Conservation (phyloP, 2,113 vertebrate genomes). For the Mesocricetus auratus region DNA sequence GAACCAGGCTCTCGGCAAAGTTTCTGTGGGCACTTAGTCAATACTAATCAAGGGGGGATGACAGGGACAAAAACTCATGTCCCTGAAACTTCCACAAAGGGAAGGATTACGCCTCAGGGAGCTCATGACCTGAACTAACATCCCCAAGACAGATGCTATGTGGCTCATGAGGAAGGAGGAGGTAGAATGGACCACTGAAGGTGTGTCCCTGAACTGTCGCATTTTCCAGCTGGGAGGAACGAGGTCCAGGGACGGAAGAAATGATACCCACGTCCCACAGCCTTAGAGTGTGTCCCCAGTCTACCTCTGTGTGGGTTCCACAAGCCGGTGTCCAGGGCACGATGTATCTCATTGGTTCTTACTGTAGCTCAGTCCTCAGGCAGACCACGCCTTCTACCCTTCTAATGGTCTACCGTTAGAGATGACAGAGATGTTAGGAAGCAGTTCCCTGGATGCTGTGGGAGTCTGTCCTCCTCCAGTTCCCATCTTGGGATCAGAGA, state of each 20-base stretch:
- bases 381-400: no score
- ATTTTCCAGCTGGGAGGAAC: background rate
- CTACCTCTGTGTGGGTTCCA: background rate
- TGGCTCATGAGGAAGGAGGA: background rate
- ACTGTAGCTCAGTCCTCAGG: no score
- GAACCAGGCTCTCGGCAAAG: background rate
- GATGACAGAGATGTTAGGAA: background rate
- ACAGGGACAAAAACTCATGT: background rate
- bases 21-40: background rate
- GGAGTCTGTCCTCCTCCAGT: background rate
- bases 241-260: background rate
- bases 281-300: rapidly evolving
- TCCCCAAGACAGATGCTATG: background rate
- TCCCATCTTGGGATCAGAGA: background rate
- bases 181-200: background rate
- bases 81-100: background rate
- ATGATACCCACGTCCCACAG: background rate
- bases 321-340: background rate
- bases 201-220: background rate
- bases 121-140: background rate
- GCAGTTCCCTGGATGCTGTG: background rate
- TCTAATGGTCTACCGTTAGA: background rate
- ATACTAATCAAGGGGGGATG: background rate
- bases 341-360: background rate
- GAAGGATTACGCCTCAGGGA: background rate